A percentile compares a stretch with the other conserved stretches of the same genome.
These are phyloP conservation scores for Sarcophaga rosellei DNA, from an alignment of 2,888 invertebrate species.

Conservation along the genomic window DNA sequence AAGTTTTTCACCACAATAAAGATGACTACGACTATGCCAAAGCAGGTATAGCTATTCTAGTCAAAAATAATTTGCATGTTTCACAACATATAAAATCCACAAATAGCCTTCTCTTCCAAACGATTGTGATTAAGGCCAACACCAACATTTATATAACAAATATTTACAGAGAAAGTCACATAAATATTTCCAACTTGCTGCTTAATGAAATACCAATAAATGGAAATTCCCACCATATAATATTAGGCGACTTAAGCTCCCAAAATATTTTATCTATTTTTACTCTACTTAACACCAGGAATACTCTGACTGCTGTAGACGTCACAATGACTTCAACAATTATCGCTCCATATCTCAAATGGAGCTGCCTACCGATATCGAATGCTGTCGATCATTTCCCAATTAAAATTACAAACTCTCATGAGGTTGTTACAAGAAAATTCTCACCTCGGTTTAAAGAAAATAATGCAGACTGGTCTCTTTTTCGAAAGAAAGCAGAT, in stretches of 20 bases:
- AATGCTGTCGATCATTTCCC: conserved; percentile 30
- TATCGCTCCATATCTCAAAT: neutral
- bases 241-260: no score
- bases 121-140: neutral
- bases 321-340: conserved; percentile 7
- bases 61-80: conserved; percentile 2
- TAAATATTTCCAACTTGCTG: neutral
- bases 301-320: conserved; percentile 14
- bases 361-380: conserved; percentile 8
- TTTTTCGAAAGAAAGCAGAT: neutral
- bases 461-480: conserved; percentile 2
- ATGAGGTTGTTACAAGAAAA: neutral
- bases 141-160: neutral
- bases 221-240: neutral
- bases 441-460: conserved; percentile 5
- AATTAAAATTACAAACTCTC: conserved; percentile 12
- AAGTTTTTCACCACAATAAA: conserved; percentile 32
- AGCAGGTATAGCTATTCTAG: neutral
- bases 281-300: neutral
- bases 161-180: neutral
- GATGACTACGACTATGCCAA: conserved; percentile 21
- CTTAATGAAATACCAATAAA: neutral
- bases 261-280: conserved; percentile 1
- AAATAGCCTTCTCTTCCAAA: conserved; percentile 3
- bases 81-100: neutral